Evolutionary conservation across 30 jellyfish, hydroid and myxozoan genomes (phyloP).

Genomic region (Sanderia malayensis): DNA sequence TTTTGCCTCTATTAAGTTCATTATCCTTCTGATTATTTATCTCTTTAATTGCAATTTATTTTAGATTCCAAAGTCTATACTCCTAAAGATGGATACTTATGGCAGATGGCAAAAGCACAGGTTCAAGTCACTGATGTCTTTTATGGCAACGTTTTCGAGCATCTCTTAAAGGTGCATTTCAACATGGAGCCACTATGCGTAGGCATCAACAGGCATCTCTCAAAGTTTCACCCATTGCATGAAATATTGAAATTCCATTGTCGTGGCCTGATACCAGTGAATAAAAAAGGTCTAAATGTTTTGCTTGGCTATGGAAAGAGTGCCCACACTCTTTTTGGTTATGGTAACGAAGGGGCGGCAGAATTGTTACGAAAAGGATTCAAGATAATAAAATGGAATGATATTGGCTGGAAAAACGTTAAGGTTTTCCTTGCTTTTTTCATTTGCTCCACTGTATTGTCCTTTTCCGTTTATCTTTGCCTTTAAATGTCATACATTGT

Average conservation of each 20-base stretch:
- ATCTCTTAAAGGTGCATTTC: slow-evolving; percentile 62
- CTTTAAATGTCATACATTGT: no score
- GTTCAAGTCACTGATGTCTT: slow-evolving; percentile 56
- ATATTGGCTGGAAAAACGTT: slow-evolving; percentile 16
- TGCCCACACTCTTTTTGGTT: background rate
- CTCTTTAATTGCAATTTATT: no score
- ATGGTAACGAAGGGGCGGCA: slow-evolving; percentile 30
- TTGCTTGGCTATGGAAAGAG: background rate
- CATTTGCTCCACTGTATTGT: no score
- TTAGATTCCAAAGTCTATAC: slow-evolving; percentile 65
- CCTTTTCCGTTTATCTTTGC: no score
- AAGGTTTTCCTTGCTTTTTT: no score
- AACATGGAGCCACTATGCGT: slow-evolving; percentile 74
- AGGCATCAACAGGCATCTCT: slow-evolving; percentile 49
- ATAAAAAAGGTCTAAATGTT: slow-evolving; percentile 9
- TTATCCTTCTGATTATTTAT: no score
- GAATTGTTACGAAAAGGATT: slow-evolving; percentile 15
- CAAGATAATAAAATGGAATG: slow-evolving; percentile 35
- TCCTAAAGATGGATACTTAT: slow-evolving; percentile 53
- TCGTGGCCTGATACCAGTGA: slow-evolving; percentile 56
- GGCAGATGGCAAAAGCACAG: slow-evolving; percentile 68
- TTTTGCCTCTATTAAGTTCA: no score
- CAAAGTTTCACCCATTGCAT: slow-evolving; percentile 72
- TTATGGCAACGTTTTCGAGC: slow-evolving; percentile 40
- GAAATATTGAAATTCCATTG: slow-evolving; percentile 70